phyloP scores from a whole-genome alignment of 2,888 invertebrate genomes.

The Lasioglossum lativentre region DNA sequence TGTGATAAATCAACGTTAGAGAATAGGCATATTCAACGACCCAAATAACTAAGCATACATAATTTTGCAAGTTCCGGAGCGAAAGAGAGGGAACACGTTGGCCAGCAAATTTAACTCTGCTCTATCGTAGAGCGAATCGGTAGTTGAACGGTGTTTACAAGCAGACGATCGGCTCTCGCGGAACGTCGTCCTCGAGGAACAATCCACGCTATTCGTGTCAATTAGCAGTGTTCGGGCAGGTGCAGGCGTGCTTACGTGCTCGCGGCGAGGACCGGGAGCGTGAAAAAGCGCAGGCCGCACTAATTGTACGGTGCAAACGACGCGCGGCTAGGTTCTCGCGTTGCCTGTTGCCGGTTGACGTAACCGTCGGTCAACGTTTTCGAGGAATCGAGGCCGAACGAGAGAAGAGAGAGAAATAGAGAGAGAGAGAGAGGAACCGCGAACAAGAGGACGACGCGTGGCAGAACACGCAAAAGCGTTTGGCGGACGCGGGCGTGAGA shows the following conservation, averaged over 20 bases:
- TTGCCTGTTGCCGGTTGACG: slow-evolving; percentile 26
- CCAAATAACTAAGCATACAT: too few species aligned
- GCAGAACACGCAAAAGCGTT: slow-evolving; percentile 35
- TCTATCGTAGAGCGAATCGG: not conserved
- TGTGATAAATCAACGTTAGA: too few species aligned
- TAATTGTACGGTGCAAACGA: slow-evolving; percentile 65
- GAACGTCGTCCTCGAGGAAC: slow-evolving; percentile 65
- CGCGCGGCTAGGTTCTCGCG: slow-evolving; percentile 15
- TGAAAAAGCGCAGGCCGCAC: slow-evolving; percentile 56
- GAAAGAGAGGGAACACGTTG: not conserved
- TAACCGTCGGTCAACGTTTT: slow-evolving; percentile 50
- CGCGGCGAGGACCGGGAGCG: slow-evolving; percentile 40
- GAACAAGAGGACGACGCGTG: slow-evolving; percentile 24
- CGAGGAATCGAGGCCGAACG: slow-evolving; percentile 55
- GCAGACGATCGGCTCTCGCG: not conserved
- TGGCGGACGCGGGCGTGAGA: slow-evolving; percentile 1
- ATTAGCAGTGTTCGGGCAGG: slow-evolving; percentile 66
- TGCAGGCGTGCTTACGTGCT: slow-evolving; percentile 59
- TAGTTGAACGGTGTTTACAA: not conserved
- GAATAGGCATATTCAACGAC: too few species aligned
- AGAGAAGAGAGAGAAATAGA: too few species aligned
- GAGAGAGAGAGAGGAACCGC: slow-evolving; percentile 6
- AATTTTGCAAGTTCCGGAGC: not conserved
- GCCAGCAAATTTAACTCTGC: not conserved
- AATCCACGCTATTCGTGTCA: slow-evolving; percentile 70